These are phyloP conservation scores for Spizaetus ornatus DNA, from an alignment of 2,113 vertebrate species.

Conservation along the genomic window DNA sequence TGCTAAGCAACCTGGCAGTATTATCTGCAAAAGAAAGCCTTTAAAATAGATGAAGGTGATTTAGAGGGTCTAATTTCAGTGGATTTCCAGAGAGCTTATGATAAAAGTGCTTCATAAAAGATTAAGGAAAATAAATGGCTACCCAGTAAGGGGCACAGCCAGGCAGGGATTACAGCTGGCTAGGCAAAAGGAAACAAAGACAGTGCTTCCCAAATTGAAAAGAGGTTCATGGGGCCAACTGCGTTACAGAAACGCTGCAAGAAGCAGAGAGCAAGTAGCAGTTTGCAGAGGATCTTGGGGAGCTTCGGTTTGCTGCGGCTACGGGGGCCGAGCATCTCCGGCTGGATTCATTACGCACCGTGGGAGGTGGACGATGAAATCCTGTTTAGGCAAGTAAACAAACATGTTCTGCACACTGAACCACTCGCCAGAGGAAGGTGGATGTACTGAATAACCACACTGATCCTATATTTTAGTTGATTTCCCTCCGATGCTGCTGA, in stretches of 20 bases:
- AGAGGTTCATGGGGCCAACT: neutral
- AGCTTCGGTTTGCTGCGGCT: neutral
- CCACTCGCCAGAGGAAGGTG: neutral
- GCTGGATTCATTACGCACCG: neutral
- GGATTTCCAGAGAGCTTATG: slow-evolving; percentile 48
- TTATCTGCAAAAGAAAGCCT: slow-evolving; percentile 36
- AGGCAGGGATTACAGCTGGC: neutral
- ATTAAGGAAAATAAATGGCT: slow-evolving; percentile 55
- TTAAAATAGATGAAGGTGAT: slow-evolving; percentile 64
- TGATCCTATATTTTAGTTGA: neutral
- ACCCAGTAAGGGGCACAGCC: neutral
- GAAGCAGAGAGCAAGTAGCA: neutral
- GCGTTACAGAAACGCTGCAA: accelerated
- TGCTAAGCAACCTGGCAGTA: slow-evolving; percentile 6
- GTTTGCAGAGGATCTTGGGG: neutral
- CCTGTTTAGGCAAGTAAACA: neutral
- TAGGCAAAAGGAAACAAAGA: neutral
- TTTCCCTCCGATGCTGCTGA: neutral
- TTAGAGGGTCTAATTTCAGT: slow-evolving; percentile 56
- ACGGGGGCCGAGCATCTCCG: accelerated
- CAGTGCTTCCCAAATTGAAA: neutral
- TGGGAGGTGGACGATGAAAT: neutral
- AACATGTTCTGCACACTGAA: neutral
- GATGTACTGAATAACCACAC: neutral
- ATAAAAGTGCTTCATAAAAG: slow-evolving; percentile 56